These are phyloP conservation scores for Acleris laterana DNA, from an alignment of 2,888 invertebrate genomes.

Conservation along the genomic window DNA sequence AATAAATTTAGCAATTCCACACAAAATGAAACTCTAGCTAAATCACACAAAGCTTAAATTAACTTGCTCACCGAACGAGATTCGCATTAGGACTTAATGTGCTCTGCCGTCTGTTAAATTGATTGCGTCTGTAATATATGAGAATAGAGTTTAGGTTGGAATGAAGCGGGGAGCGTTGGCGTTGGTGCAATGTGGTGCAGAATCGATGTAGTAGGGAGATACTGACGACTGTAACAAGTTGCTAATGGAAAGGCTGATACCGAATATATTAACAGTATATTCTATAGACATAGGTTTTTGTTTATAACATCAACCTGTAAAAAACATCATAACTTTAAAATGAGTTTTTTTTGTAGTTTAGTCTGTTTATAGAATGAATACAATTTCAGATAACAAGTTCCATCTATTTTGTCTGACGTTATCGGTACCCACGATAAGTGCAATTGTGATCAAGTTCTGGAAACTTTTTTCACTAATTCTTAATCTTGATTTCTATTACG, in stretches of 20 bases:
- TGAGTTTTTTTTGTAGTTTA: too few species aligned
- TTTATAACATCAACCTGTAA: too few species aligned
- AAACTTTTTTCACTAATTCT: too few species aligned
- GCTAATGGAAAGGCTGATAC: slow-evolving; percentile 17
- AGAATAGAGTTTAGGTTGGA: slow-evolving; percentile 6
- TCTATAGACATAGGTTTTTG: too few species aligned
- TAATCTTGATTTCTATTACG: too few species aligned
- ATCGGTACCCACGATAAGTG: too few species aligned
- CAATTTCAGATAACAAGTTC: too few species aligned
- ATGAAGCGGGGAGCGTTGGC: slow-evolving; percentile 12
- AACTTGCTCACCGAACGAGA: slow-evolving; percentile 23
- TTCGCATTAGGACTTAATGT: slow-evolving; percentile 32
- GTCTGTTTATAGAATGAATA: too few species aligned
- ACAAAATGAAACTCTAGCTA: slow-evolving; percentile 27
- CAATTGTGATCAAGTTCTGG: too few species aligned
- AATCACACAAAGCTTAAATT: slow-evolving; percentile 25
- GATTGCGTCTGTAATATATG: slow-evolving; percentile 7
- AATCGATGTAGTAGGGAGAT: slow-evolving; percentile 33
- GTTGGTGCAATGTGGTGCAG: slow-evolving; percentile 27
- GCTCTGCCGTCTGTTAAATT: neutral
- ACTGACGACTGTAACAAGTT: slow-evolving; percentile 28
- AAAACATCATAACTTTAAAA: too few species aligned
- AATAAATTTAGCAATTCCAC: slow-evolving; percentile 7
- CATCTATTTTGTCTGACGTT: too few species aligned
- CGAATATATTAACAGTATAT: too few species aligned